phyloP scores from a whole-genome alignment of 2,113 vertebrate species.

The Ceyx margarethae region DNA sequence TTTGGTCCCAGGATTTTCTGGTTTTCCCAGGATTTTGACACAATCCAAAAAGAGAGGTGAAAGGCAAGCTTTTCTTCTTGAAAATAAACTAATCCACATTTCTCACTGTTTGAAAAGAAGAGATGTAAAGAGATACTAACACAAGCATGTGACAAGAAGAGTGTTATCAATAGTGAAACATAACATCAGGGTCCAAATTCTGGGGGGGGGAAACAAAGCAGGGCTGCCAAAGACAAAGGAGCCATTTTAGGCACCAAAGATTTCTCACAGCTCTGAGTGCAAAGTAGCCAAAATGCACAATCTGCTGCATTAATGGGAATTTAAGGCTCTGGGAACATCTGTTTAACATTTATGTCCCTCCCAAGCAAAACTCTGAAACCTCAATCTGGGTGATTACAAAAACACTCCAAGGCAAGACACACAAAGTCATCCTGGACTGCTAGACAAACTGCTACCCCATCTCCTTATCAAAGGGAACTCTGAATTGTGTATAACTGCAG shows the following conservation, averaged over 20 bases:
- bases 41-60: not conserved
- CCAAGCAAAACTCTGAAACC: not conserved
- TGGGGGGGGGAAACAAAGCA: not conserved
- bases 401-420: not conserved
- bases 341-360: not conserved
- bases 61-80: not conserved
- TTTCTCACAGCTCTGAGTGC: not conserved
- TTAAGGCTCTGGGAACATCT: not conserved
- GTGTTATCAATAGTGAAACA: not conserved
- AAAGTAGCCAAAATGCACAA: not conserved
- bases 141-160: not conserved
- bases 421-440: not conserved
- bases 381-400: not conserved
- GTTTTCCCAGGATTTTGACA: not conserved
- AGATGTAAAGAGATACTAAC: not conserved
- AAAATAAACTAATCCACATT: not conserved
- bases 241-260: not conserved
- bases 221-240: not conserved
- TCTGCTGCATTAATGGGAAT: not conserved
- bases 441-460: not conserved
- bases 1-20: not conserved
- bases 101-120: not conserved
- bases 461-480: not conserved
- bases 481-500: not conserved
- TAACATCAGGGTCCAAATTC: not conserved